Evolutionary conservation across 2,113 vertebrate species (phyloP).

Genomic region (Lophius piscatorius): DNA sequence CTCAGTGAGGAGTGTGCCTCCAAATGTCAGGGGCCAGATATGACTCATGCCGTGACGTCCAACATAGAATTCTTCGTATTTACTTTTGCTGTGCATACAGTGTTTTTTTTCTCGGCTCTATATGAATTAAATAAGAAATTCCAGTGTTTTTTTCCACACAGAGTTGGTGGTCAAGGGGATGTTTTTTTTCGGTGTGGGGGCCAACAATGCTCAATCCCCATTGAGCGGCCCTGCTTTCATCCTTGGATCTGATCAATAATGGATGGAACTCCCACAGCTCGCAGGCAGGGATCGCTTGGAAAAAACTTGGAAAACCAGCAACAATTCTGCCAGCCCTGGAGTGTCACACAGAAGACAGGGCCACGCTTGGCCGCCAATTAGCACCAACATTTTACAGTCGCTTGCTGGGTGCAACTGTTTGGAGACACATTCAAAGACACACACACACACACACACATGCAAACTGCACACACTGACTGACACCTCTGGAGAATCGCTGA

Average conservation of each 20-base stretch:
- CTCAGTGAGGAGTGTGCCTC: constrained; percentile 15
- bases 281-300: constrained; percentile 59
- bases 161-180: constrained; percentile 51
- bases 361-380: constrained; percentile 73
- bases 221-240: constrained; percentile 74
- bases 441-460: constrained; percentile 15
- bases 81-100: constrained; percentile 20
- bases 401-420: constrained; percentile 61
- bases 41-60: constrained; percentile 18
- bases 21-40: constrained; percentile 39
- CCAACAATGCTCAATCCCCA: constrained; percentile 71
- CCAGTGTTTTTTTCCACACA: constrained; percentile 49
- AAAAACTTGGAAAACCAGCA: constrained; percentile 64
- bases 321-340: constrained; percentile 53
- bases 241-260: constrained; percentile 79
- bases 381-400: constrained; percentile 56
- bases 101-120: constrained; percentile 19
- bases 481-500: constrained; percentile 72
- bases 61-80: constrained; percentile 4
- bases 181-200: constrained; percentile 58
- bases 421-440: constrained; percentile 55
- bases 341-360: constrained; percentile 36
- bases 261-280: constrained; percentile 75
- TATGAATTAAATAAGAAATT: constrained; percentile 46
- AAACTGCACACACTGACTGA: constrained; percentile 34